phyloP scores from a whole-genome alignment of 2,888 invertebrate genomes.

The Drosophila ezoana region DNA sequence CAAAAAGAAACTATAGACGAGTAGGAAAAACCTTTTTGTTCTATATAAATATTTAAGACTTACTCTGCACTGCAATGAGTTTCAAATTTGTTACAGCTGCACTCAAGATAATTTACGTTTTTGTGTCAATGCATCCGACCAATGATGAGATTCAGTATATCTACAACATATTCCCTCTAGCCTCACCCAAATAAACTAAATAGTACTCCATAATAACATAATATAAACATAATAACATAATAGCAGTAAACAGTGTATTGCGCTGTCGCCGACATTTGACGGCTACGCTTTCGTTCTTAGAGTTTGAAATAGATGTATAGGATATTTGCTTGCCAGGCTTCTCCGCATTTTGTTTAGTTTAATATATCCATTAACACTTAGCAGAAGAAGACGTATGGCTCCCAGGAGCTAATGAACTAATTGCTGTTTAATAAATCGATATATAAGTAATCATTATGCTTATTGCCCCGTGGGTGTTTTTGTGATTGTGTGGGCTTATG shows the following conservation, averaged over 20 bases:
- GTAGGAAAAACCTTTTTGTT: not conserved
- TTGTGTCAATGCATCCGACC: not conserved
- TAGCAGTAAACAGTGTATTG: too few species aligned
- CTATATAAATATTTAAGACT: not conserved
- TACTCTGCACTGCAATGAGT: not conserved
- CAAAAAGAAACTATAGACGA: not conserved
- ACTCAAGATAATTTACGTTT: not conserved
- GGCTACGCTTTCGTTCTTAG: too few species aligned
- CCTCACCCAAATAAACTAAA: too few species aligned
- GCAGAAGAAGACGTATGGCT: conserved; percentile 7
- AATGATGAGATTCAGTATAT: not conserved
- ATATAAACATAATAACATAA: too few species aligned
- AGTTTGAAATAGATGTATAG: too few species aligned
- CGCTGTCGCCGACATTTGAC: too few species aligned
- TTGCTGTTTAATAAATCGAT: conserved; percentile 70
- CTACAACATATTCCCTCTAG: not conserved
- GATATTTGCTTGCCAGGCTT: too few species aligned
- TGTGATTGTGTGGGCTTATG: conserved; percentile 4
- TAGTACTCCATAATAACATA: too few species aligned
- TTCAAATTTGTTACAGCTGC: not conserved
- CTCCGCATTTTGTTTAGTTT: too few species aligned
- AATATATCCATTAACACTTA: too few species aligned
- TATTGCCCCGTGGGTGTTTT: conserved; percentile 39
- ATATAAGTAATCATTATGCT: conserved; percentile 67
- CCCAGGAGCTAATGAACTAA: conserved; percentile 65